Evolutionary conservation across 2,113 vertebrate species (phyloP).

Genomic region (Ovibos moschatus): DNA sequence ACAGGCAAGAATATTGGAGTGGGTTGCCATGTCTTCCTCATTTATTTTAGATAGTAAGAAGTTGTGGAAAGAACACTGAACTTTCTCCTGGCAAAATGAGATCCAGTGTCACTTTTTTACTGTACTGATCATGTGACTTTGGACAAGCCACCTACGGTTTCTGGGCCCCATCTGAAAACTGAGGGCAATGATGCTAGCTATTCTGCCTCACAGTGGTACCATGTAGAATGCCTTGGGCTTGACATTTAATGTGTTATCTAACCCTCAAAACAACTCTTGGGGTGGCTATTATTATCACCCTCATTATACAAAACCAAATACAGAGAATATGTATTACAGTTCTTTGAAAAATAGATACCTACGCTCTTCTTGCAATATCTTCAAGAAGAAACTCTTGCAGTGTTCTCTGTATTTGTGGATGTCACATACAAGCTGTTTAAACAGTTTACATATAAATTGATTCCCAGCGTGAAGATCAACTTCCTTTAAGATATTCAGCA

Average conservation of each 20-base stretch:
- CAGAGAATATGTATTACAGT: neutral
- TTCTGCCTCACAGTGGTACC: neutral
- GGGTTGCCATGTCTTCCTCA: neutral
- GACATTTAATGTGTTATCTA: slow-evolving; percentile 1
- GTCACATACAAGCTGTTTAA: neutral
- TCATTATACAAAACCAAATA: slow-evolving; percentile 19
- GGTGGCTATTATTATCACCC: neutral
- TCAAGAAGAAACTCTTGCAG: slow-evolving; percentile 20
- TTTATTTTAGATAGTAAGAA: neutral
- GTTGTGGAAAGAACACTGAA: neutral
- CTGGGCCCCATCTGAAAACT: neutral
- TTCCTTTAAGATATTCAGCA: neutral
- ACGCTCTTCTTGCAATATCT: neutral
- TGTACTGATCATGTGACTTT: neutral
- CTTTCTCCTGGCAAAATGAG: neutral
- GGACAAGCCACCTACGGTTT: neutral
- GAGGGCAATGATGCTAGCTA: neutral
- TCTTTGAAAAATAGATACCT: slow-evolving; percentile 31
- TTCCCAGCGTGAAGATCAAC: neutral
- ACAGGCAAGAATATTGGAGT: neutral
- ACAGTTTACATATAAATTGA: neutral
- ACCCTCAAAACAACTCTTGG: neutral
- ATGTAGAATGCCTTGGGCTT: neutral
- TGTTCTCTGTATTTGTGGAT: neutral
- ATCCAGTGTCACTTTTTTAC: neutral